These are phyloP conservation scores for Pachymerium ferrugineum DNA, from an alignment of 2,888 invertebrate species.

Conservation along the genomic window DNA sequence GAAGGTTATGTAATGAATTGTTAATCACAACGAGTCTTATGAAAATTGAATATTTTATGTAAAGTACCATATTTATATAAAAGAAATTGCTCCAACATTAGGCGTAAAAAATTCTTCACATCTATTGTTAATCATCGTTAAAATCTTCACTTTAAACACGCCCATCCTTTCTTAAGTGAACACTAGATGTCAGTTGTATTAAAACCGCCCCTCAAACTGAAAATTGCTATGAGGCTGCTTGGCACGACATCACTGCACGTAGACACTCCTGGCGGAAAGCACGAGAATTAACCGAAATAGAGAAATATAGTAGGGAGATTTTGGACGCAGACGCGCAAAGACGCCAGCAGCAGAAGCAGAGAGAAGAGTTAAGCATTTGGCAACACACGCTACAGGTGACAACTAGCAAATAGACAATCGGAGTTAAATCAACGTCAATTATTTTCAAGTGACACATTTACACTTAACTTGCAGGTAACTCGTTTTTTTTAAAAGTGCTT, in stretches of 20 bases:
- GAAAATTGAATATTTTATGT: no score
- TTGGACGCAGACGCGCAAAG: background rate
- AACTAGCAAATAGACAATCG: background rate
- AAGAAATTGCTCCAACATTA: no score
- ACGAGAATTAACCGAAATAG: background rate
- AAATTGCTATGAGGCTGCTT: background rate
- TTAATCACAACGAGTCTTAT: no score
- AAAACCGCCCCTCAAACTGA: no score
- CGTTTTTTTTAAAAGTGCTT: no score
- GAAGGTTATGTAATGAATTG: no score
- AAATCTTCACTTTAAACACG: no score
- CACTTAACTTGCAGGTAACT: background rate
- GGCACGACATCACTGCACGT: background rate
- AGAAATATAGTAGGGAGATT: background rate
- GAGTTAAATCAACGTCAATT: background rate
- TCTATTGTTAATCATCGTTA: no score
- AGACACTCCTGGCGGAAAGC: background rate
- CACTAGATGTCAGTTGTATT: no score
- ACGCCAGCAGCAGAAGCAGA: background rate
- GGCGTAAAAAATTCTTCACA: no score
- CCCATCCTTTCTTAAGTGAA: no score
- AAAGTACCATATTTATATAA: no score
- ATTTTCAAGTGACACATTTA: background rate
- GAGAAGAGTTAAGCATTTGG: background rate
- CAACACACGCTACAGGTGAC: slow-evolving; percentile 13